Conservation (phyloP, 2,113 vertebrate species). For the Cololabis saira region DNA sequence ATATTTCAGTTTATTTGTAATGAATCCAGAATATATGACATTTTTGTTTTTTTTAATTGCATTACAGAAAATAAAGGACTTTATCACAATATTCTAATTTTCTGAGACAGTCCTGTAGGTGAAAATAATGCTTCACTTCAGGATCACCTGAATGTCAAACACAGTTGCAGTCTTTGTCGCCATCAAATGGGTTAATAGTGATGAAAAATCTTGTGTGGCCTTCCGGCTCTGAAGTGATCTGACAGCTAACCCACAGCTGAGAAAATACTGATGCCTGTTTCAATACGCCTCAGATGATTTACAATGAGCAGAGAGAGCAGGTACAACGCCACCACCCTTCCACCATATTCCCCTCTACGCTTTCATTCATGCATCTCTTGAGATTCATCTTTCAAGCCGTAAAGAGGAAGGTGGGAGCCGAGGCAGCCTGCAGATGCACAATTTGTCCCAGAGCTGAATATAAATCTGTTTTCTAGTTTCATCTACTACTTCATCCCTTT, state of each 20-base stretch:
- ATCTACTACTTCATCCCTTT: background rate
- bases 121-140: too few species aligned
- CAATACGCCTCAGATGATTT: too few species aligned
- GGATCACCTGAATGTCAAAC: too few species aligned
- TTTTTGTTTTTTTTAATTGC: too few species aligned
- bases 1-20: too few species aligned
- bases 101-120: too few species aligned
- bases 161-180: too few species aligned
- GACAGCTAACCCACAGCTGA: conserved; percentile 23
- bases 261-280: background rate
- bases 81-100: too few species aligned
- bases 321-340: background rate
- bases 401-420: background rate
- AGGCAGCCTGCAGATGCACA: conserved; percentile 12
- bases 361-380: conserved; percentile 38
- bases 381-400: conserved; percentile 32
- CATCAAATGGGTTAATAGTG: too few species aligned
- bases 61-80: too few species aligned
- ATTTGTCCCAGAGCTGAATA: conserved; percentile 28
- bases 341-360: background rate
- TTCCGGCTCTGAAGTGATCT: background rate
- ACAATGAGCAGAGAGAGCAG: too few species aligned
- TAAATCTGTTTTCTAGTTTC: background rate
- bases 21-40: too few species aligned
- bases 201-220: background rate